Conservation (phyloP, 1,140 invertebrate genomes). For the Lepidurus couesii region DNA sequence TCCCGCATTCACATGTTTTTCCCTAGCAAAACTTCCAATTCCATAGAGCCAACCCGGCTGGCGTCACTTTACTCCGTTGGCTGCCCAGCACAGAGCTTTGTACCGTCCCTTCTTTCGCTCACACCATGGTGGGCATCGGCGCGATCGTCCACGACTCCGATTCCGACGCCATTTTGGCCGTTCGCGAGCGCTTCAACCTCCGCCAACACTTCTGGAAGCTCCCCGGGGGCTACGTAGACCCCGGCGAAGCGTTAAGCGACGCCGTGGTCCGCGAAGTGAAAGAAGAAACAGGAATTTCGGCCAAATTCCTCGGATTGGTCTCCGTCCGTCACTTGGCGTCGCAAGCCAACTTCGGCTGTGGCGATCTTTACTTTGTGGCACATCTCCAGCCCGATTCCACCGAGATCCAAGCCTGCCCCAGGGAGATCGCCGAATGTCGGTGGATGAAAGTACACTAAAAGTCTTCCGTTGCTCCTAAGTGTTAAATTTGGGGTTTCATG, state of each 20-base stretch:
- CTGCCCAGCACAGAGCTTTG: conserved; percentile 56
- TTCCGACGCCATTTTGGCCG: conserved; percentile 65
- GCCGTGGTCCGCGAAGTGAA: conserved; percentile 76
- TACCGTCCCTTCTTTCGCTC: conserved; percentile 72
- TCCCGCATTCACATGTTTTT: conserved; percentile 28
- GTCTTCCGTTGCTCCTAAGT: neutral
- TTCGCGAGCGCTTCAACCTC: conserved; percentile 64
- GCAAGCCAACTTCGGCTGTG: conserved; percentile 65
- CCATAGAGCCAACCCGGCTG: conserved; percentile 73
- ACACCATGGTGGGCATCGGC: conserved; percentile 81
- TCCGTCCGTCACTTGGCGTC: conserved; percentile 63
- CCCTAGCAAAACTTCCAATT: conserved; percentile 72
- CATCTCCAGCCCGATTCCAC: conserved; percentile 58
- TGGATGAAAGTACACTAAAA: conserved; percentile 62
- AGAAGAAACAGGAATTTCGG: conserved; percentile 79
- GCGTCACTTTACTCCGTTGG: conserved; percentile 76
- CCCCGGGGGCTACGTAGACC: conserved; percentile 84
- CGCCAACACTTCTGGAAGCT: conserved; percentile 68
- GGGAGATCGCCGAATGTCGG: conserved; percentile 65
- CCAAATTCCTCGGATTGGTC: conserved; percentile 67
- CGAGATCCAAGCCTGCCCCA: conserved; percentile 58
- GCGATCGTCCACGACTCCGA: conserved; percentile 71
- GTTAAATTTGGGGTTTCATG: no score
- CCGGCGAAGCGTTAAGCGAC: conserved; percentile 69
- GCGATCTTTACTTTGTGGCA: conserved; percentile 75